Evolutionary conservation across 2,113 vertebrate genomes (phyloP).

Genomic region (human (Homo sapiens)): DNA sequence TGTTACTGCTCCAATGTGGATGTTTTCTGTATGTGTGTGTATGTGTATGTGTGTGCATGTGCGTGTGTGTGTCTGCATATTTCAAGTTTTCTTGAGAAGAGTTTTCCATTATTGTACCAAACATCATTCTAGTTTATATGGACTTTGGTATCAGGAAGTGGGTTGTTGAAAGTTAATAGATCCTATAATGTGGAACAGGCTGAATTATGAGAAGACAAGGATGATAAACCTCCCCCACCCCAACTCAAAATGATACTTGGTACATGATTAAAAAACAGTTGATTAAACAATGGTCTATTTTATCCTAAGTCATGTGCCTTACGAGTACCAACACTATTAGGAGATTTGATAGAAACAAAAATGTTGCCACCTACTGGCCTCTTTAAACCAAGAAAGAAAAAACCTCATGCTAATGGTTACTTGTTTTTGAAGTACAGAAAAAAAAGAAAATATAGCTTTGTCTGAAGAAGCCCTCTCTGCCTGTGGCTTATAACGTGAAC

Average conservation of each 20-base stretch:
- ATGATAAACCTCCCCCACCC: neutral
- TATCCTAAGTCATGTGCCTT: neutral
- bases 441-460: neutral
- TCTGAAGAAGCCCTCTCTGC: neutral
- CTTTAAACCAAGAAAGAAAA: neutral
- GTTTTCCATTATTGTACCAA: neutral
- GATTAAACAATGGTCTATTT: neutral
- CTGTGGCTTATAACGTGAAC: neutral
- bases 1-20: neutral
- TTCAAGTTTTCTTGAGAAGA: neutral
- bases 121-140: neutral
- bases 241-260: neutral
- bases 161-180: neutral
- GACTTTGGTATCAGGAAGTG: neutral
- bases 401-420: neutral
- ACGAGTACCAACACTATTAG: neutral
- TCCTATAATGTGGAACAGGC: neutral
- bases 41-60: neutral
- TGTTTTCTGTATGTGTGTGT: neutral
- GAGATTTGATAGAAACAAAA: neutral
- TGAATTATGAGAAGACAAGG: neutral
- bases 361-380: neutral
- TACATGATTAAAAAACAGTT: neutral
- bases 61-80: neutral
- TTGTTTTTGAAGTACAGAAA: neutral